phyloP scores from a whole-genome alignment of 2,888 invertebrate genomes.

The Micropterix aruncella region DNA sequence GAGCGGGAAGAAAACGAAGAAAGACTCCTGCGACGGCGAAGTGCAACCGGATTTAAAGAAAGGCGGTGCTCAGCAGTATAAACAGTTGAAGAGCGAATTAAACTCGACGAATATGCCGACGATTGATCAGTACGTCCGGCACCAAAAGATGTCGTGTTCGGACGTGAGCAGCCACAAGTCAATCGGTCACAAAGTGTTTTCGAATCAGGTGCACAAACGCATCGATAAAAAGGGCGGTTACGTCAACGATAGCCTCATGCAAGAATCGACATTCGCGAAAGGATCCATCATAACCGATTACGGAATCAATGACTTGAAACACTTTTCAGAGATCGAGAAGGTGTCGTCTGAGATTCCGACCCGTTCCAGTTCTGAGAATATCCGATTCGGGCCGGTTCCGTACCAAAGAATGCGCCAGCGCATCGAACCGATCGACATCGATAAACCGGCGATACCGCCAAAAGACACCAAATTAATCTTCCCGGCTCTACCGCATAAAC shows the following conservation, averaged over 20 bases:
- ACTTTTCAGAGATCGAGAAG: slow-evolving; percentile 10
- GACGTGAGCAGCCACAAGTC: slow-evolving; percentile 29
- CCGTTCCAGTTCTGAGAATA: slow-evolving; percentile 9
- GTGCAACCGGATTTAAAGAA: slow-evolving; percentile 28
- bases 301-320: slow-evolving; percentile 36
- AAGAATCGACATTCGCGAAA: slow-evolving; percentile 34
- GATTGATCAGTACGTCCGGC: slow-evolving; percentile 12
- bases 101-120: slow-evolving; percentile 5
- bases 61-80: slow-evolving; percentile 16
- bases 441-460: slow-evolving; percentile 12
- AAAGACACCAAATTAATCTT: slow-evolving; percentile 14
- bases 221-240: slow-evolving; percentile 38
- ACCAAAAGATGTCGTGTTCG: slow-evolving; percentile 22
- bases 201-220: slow-evolving; percentile 36
- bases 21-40: slow-evolving; percentile 32
- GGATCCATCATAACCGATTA: slow-evolving; percentile 33
- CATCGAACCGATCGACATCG: slow-evolving; percentile 38
- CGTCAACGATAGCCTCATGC: slow-evolving; percentile 32
- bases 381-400: slow-evolving; percentile 32
- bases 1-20: slow-evolving; percentile 56
- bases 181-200: slow-evolving; percentile 33
- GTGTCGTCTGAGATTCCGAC: slow-evolving; percentile 15
- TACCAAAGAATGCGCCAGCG: slow-evolving; percentile 25
- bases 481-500: slow-evolving; percentile 10
- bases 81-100: slow-evolving; percentile 5